Conservation (phyloP, 2,888 invertebrate genomes). For the Melipona bicolor region DNA sequence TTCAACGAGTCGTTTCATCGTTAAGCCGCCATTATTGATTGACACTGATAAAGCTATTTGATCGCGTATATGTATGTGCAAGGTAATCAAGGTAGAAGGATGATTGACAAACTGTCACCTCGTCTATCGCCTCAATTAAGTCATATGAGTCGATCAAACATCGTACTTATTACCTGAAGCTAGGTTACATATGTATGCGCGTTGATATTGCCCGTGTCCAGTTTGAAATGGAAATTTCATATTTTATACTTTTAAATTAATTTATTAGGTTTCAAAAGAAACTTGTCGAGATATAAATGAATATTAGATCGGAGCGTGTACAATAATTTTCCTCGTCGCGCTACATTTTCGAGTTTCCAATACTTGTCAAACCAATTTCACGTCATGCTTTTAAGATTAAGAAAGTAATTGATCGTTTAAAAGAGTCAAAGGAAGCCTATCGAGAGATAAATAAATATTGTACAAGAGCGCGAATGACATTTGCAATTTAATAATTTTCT, state of each 20-base stretch:
- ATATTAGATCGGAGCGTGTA: too few relatives aligned
- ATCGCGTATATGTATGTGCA: conserved; percentile 43
- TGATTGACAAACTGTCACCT: conserved; percentile 65
- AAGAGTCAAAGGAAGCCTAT: too few relatives aligned
- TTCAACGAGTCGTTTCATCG: conserved; percentile 57
- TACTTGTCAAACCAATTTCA: too few relatives aligned
- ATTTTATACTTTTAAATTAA: not conserved
- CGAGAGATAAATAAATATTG: too few relatives aligned
- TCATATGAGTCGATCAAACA: conserved; percentile 49
- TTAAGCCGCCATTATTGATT: conserved; percentile 60
- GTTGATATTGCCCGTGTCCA: not conserved
- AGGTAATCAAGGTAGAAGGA: conserved; percentile 34
- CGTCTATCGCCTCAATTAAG: conserved; percentile 64
- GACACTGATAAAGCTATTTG: conserved; percentile 65
- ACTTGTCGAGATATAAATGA: too few relatives aligned
- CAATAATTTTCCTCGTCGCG: too few relatives aligned
- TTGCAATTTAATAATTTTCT: too few relatives aligned
- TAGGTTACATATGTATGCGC: conserved; percentile 27
- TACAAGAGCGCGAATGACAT: too few relatives aligned
- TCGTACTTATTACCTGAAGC: conserved; percentile 53
- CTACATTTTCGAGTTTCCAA: too few relatives aligned
- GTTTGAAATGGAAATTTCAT: not conserved
- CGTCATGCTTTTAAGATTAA: too few relatives aligned
- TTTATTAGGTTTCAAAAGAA: too few relatives aligned
- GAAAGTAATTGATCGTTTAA: too few relatives aligned